A percentile compares a stretch with the other conserved stretches of the same genome.
These are phyloP conservation scores for Alviniconcha strummeri DNA, from an alignment of 2,888 invertebrate genomes.

Conservation along the genomic window DNA sequence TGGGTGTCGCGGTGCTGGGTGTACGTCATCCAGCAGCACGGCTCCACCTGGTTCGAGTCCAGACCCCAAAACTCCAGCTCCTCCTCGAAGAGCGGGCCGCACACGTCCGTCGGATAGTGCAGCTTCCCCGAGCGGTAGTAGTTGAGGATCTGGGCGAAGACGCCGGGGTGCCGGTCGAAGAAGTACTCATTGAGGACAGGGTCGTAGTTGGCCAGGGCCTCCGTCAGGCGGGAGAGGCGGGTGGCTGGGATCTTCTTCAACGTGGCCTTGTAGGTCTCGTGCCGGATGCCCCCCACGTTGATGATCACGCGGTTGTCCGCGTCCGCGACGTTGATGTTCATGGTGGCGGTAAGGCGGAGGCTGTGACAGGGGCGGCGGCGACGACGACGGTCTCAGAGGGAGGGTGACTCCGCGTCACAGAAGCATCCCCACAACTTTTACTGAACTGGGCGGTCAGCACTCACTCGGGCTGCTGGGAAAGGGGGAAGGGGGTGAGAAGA, in stretches of 20 bases:
- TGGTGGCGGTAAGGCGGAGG: not conserved
- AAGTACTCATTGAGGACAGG: slow-evolving; percentile 99
- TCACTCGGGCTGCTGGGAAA: not conserved
- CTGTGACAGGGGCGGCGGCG: not conserved
- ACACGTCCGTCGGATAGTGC: slow-evolving; percentile 99
- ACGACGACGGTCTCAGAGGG: too few species aligned
- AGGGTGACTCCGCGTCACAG: not conserved
- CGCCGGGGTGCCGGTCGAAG: slow-evolving; percentile 96
- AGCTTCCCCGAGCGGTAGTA: slow-evolving; percentile 99
- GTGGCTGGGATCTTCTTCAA: slow-evolving; percentile 98
- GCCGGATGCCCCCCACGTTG: slow-evolving; percentile 97
- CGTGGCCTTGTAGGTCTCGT: slow-evolving; percentile 84
- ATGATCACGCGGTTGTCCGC: slow-evolving; percentile 96
- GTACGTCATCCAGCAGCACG: slow-evolving; percentile 99
- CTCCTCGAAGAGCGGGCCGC: slow-evolving; percentile 98
- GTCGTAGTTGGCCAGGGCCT: slow-evolving; percentile 99
- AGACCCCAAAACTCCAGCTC: slow-evolving; percentile 99
- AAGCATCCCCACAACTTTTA: not conserved
- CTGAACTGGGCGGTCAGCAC: too few species aligned
- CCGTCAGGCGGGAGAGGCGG: slow-evolving; percentile 92
- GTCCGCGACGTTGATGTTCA: slow-evolving; percentile 55
- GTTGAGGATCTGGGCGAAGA: slow-evolving; percentile 94
- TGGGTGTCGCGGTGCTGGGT: slow-evolving; percentile 93
- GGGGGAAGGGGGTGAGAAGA: not conserved
- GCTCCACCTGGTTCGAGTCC: slow-evolving; percentile 99